Evolutionary conservation across 2,888 invertebrate genomes (phyloP).

Genomic region (Notodonta ziczac): DNA sequence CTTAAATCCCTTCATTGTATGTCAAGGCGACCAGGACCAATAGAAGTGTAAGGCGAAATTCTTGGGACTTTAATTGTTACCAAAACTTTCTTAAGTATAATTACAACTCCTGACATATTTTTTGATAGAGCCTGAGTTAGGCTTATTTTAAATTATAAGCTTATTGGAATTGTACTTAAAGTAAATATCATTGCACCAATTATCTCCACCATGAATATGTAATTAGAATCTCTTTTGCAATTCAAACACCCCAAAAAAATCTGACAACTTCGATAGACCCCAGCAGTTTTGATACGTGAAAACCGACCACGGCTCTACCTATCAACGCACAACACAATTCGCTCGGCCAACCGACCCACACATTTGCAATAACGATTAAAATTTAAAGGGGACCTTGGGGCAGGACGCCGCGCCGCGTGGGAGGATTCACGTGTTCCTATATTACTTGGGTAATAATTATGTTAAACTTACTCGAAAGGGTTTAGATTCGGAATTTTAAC

Average conservation of each 20-base stretch:
- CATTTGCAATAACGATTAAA: slow-evolving; percentile 17
- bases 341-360: background rate
- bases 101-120: no score
- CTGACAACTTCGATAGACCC: background rate
- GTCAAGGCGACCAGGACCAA: slow-evolving; percentile 6
- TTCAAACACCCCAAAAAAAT: no score
- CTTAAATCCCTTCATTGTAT: slow-evolving; percentile 13
- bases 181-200: no score
- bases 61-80: background rate
- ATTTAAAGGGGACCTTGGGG: slow-evolving; percentile 7
- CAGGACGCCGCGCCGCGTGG: slow-evolving; percentile 16
- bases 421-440: slow-evolving; percentile 2
- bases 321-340: background rate
- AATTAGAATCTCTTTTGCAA: no score
- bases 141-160: no score
- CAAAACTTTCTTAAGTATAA: no score
- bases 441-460: background rate
- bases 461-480: no score
- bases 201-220: no score
- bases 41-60: slow-evolving; percentile 11
- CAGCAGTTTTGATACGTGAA: background rate
- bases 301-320: background rate
- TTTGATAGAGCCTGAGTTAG: no score
- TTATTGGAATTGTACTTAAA: no score
- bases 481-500: no score